Percentiles rank a stretch among this genome's conserved stretches.
Conservation (phyloP, 2,888 invertebrate genomes). For the Melangyna quadrimaculata region DNA sequence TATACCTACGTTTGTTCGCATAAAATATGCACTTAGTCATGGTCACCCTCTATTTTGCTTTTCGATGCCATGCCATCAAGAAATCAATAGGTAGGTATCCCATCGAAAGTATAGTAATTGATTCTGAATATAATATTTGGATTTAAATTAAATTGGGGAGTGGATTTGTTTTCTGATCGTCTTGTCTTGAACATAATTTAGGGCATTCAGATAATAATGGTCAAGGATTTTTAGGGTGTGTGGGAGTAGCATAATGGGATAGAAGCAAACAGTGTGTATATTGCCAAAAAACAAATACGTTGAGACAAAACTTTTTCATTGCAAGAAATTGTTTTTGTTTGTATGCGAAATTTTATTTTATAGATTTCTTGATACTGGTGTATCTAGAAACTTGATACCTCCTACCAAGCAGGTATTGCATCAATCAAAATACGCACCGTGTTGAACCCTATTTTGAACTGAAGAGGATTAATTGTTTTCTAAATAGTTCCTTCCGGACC, state of each 20-base stretch:
- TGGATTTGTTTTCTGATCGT: not conserved
- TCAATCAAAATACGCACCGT: slow-evolving; percentile 4
- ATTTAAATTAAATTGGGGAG: not conserved
- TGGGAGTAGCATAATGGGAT: no score
- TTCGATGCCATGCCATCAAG: not conserved
- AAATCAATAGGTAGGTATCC: not conserved
- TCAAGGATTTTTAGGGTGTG: not conserved
- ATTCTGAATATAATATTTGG: slow-evolving; percentile 5
- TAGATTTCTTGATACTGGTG: no score
- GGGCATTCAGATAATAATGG: not conserved
- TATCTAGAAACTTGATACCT: no score
- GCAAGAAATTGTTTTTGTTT: no score
- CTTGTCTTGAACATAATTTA: not conserved
- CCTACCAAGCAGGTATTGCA: not conserved
- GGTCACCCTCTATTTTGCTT: slow-evolving; percentile 7
- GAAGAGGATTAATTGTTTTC: slow-evolving; percentile 5
- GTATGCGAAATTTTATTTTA: no score
- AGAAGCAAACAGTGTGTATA: no score
- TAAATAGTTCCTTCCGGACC: not conserved
- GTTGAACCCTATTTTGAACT: not conserved
- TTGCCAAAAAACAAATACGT: no score
- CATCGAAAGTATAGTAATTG: slow-evolving; percentile 6
- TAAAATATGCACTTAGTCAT: slow-evolving; percentile 6
- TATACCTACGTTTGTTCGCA: slow-evolving; percentile 29
- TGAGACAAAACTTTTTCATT: no score